These are phyloP conservation scores for Solea solea DNA, from an alignment of 2,113 vertebrate species.

Conservation along the genomic window DNA sequence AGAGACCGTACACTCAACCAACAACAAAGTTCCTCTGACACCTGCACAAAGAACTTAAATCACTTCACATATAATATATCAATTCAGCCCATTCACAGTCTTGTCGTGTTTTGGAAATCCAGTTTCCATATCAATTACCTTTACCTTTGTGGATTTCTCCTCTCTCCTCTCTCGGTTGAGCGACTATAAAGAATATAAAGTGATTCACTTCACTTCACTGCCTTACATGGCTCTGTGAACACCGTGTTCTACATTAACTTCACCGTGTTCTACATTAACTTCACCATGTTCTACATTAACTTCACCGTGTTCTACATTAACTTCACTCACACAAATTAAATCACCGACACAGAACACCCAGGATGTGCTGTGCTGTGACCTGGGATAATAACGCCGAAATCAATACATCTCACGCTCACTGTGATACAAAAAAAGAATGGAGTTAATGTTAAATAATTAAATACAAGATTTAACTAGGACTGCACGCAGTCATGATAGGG, in stretches of 20 bases:
- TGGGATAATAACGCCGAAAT: neutral
- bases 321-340: slow-evolving; percentile 30
- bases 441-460: no score
- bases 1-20: no score
- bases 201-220: slow-evolving; percentile 19
- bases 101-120: neutral
- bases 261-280: no score
- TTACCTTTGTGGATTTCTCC: neutral
- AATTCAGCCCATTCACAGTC: neutral
- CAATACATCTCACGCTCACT: no score
- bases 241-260: slow-evolving; percentile 15
- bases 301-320: slow-evolving; percentile 13
- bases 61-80: no score
- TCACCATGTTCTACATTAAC: no score
- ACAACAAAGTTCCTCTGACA: no score
- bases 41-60: no score
- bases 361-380: slow-evolving; percentile 10
- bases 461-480: no score
- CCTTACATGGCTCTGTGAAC: slow-evolving; percentile 54
- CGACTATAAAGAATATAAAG: slow-evolving; percentile 28
- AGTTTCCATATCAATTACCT: slow-evolving; percentile 17
- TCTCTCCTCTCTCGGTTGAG: slow-evolving; percentile 38
- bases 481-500: no score
- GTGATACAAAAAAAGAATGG: no score
- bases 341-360: slow-evolving; percentile 36